Evolutionary conservation across 2,113 vertebrate genomes (phyloP).

Genomic region (Baryphthengus martii): DNA sequence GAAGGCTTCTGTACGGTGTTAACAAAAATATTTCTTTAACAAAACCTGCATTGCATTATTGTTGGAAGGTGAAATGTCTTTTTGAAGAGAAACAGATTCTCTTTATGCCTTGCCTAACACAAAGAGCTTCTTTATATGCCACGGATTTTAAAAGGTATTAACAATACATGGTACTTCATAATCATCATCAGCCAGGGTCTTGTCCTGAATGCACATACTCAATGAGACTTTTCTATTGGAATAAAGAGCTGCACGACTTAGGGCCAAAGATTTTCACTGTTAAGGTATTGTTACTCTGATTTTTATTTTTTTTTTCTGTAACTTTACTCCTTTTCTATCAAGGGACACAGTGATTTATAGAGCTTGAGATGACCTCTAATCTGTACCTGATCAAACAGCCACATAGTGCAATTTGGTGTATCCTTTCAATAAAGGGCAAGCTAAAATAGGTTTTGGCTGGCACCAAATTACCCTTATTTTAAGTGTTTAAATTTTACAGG

Average conservation of each 20-base stretch:
- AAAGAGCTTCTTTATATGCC: background rate
- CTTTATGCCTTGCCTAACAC: background rate
- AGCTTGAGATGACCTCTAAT: background rate
- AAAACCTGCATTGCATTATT: background rate
- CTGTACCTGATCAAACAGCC: background rate
- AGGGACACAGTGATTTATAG: background rate
- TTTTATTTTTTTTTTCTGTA: background rate
- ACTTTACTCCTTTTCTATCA: background rate
- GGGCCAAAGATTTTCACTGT: background rate
- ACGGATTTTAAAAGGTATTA: background rate
- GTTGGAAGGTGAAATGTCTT: background rate
- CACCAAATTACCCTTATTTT: constrained; percentile 4
- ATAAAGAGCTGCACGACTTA: background rate
- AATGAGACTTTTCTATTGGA: accelerated
- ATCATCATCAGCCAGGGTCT: background rate
- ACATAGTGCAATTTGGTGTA: background rate
- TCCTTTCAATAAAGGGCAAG: constrained; percentile 4
- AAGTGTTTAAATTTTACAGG: background rate
- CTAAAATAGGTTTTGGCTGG: background rate
- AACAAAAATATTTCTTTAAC: background rate
- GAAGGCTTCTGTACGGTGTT: background rate
- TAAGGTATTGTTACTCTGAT: background rate
- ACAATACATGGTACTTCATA: background rate
- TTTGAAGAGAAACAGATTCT: background rate
- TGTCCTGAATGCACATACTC: background rate